Evolutionary conservation across 2,888 invertebrate genomes (phyloP).

Genomic region (Dynastes maya): DNA sequence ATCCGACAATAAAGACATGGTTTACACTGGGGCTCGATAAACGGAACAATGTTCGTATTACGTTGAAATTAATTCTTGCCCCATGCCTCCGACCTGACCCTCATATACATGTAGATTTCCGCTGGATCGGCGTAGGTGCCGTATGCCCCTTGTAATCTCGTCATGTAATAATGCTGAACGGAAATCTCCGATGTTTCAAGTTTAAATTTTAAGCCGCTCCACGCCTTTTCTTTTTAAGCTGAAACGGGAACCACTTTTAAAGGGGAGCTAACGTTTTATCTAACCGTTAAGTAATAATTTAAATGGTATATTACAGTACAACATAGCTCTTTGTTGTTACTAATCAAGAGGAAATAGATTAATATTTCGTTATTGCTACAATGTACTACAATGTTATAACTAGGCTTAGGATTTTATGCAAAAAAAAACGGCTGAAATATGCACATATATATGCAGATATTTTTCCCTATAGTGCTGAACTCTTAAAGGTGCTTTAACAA

Average conservation of each 20-base stretch:
- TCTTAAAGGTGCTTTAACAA: too few relatives aligned
- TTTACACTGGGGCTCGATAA: constrained; percentile 39
- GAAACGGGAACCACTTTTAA: not conserved
- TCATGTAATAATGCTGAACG: constrained; percentile 19
- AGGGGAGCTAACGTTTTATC: constrained; percentile 3
- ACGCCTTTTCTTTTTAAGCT: not conserved
- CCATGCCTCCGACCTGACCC: constrained; percentile 19
- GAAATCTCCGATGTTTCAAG: constrained; percentile 9
- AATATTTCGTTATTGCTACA: too few relatives aligned
- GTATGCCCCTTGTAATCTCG: constrained; percentile 13
- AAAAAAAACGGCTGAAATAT: too few relatives aligned
- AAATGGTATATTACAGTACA: not conserved
- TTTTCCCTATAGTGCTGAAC: too few relatives aligned
- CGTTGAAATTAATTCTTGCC: constrained; percentile 37
- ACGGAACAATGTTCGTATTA: constrained; percentile 33
- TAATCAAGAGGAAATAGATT: too few relatives aligned
- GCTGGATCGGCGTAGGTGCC: not conserved
- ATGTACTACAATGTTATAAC: too few relatives aligned
- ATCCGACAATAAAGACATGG: constrained; percentile 42
- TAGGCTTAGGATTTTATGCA: too few relatives aligned
- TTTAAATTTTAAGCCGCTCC: constrained; percentile 24
- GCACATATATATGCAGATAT: too few relatives aligned
- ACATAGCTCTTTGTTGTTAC: too few relatives aligned
- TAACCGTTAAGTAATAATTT: not conserved
- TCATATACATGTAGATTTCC: constrained; percentile 7